A percentile compares a stretch with the other conserved stretches of the same genome.
These are phyloP conservation scores for Siniperca knerii DNA, from an alignment of 2,113 vertebrate genomes.

Conservation along the genomic window DNA sequence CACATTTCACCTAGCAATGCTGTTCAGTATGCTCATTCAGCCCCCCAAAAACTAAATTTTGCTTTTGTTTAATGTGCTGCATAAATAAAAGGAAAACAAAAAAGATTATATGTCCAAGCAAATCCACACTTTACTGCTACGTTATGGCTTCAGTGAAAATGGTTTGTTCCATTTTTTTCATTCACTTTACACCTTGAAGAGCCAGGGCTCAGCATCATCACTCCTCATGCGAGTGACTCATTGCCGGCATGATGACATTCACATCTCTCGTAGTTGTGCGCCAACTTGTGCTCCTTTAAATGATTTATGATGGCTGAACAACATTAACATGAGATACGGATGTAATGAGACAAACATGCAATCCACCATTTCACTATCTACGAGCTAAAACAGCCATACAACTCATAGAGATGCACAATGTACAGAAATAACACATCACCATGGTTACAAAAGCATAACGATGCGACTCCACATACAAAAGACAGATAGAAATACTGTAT, in stretches of 20 bases:
- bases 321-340: conserved; percentile 21
- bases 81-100: neutral
- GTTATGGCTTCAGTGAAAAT: conserved; percentile 34
- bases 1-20: conserved; percentile 13
- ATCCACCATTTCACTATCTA: conserved; percentile 47
- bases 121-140: conserved; percentile 4
- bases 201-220: conserved; percentile 66
- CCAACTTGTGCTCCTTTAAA: conserved; percentile 64
- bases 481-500: neutral
- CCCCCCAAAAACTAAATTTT: neutral
- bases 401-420: conserved; percentile 60
- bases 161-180: conserved; percentile 37
- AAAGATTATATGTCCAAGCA: neutral
- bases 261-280: conserved; percentile 62
- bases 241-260: conserved; percentile 76
- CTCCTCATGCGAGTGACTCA: conserved; percentile 77
- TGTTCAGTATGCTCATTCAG: neutral
- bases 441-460: conserved; percentile 78
- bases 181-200: conserved; percentile 63
- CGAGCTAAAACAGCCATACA: conserved; percentile 40
- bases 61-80: conserved; percentile 2
- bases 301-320: conserved; percentile 52
- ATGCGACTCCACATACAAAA: conserved; percentile 43
- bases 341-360: conserved; percentile 40
- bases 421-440: conserved; percentile 77